These are phyloP conservation scores for Hesperia comma DNA, from an alignment of 2,888 invertebrate species.

Conservation along the genomic window DNA sequence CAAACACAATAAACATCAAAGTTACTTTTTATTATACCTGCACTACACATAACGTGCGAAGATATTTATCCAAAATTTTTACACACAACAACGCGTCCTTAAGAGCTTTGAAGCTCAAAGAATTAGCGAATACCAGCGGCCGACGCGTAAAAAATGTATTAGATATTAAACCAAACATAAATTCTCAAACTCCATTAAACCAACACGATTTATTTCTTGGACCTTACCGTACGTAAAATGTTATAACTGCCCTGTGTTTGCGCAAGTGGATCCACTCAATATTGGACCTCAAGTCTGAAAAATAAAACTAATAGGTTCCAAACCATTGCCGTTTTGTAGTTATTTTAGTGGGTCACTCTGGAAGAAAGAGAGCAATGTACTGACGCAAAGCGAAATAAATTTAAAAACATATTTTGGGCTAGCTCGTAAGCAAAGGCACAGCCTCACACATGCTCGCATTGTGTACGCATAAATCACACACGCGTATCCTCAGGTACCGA, in stretches of 20 bases:
- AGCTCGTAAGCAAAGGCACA: conserved; percentile 33
- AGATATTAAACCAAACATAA: conserved; percentile 69
- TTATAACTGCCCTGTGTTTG: conserved; percentile 67
- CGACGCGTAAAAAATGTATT: conserved; percentile 58
- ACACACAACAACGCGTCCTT: conserved; percentile 28
- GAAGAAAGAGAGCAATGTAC: conserved; percentile 37
- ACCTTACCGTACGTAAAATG: conserved; percentile 50
- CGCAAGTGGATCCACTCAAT: conserved; percentile 62
- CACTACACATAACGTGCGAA: conserved; percentile 14
- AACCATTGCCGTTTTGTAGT: conserved; percentile 38
- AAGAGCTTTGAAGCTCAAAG: conserved; percentile 29
- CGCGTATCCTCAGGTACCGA: conserved; percentile 71
- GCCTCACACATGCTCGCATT: conserved; percentile 40
- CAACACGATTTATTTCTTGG: conserved; percentile 68
- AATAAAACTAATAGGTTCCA: neutral
- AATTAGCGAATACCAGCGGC: conserved; percentile 45
- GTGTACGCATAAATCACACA: conserved; percentile 51
- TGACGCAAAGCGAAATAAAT: neutral
- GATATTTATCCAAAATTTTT: conserved; percentile 16
- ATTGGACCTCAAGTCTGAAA: conserved; percentile 17
- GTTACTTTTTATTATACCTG: conserved; percentile 4
- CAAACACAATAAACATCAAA: neutral
- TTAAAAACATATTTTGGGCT: conserved; percentile 2
- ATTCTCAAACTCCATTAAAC: conserved; percentile 76
- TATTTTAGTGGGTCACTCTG: neutral